Base-by-base conservation (phyloP, 2,888 invertebrate genomes). In the Ptychoptera contaminata region DNA sequence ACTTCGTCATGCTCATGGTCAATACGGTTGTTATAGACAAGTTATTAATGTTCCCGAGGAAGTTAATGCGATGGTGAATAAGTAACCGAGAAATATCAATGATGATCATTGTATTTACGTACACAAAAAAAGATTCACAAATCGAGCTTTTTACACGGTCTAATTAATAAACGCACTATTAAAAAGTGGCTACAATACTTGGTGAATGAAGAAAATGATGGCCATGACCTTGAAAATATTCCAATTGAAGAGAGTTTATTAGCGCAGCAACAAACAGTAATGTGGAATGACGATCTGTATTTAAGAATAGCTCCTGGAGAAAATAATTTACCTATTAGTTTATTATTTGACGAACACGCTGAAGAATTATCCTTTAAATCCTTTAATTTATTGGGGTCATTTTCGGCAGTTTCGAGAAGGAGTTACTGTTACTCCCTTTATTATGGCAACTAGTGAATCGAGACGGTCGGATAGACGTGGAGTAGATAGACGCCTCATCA, bases 341-440 rank as follows among this genome's bases (percentile, higher is more conserved):
- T 59, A 44, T 49, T 63, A 50, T 60, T 56, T 40, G 63, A 63
- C 49, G 52, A 51, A 47, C 58, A 62, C 54, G 60, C 60, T 10
- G 63, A 63, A 57, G 63, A 65, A 45, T 42, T 65, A 15, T 62
- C 63, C 4, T 64, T 65, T n/a, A n/a, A n/a, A n/a, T 52, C 64
- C 63, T 5, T 7, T 29, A 10, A 64, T 65, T 51, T 67, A 66
- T 54, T 54, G 46, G 23, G 64, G 64, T 7, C 37, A 61, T 41
- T 51, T 51, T 2, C 51, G 62, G 42, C 47, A 40, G 4, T 63
- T 60, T 49, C 40, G 51, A 38, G 49, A 48, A 5, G 46, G 16
- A 8, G 47, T 50, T 51, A 34, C 52, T 8, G 49, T 49, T 1
- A 51, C 48, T 5, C 45, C 48, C 2, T 49, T 46, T 31, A 46